Evolutionary conservation across 2,113 vertebrate species (phyloP).

Genomic region (Brevimyrus niger): DNA sequence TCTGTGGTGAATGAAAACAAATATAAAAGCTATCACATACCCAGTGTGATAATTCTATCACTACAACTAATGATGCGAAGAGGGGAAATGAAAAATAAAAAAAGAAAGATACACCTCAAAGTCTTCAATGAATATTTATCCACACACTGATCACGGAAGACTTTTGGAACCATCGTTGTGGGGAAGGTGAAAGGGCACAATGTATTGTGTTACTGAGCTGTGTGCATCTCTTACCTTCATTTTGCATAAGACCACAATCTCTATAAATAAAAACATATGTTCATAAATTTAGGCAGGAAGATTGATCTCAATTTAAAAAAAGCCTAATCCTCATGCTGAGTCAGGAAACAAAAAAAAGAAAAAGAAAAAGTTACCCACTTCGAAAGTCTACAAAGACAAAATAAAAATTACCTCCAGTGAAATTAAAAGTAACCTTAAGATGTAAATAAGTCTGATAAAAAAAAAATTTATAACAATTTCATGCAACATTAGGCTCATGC

Average conservation of each 20-base stretch:
- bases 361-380: neutral
- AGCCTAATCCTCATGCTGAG: constrained; percentile 98
- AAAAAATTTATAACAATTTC: constrained; percentile 44
- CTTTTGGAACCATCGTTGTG: constrained; percentile 62
- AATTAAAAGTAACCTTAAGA: constrained; percentile 25
- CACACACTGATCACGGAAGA: constrained; percentile 55
- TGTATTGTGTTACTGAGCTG: constrained; percentile 95
- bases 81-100: constrained; percentile 30
- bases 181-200: constrained; percentile 74
- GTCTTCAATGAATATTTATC: constrained; percentile 65
- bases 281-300: constrained; percentile 99
- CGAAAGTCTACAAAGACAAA: constrained; percentile 36
- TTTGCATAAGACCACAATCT: constrained; percentile 99
- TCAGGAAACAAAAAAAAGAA: constrained; percentile 48
- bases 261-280: constrained; percentile 99
- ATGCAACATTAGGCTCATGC: constrained; percentile 81
- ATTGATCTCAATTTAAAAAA: constrained; percentile 88
- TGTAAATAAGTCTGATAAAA: constrained; percentile 1
- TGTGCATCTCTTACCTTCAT: constrained; percentile 98
- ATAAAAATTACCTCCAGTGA: constrained; percentile 34
- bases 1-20: neutral
- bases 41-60: neutral
- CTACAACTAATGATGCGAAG: constrained; percentile 9
- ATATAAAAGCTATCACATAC: neutral
- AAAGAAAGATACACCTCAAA: constrained; percentile 22